Evolutionary conservation across 37 sponge, comb jelly and placozoan genomes (phyloP).

Genomic region (Spongia lamella): DNA sequence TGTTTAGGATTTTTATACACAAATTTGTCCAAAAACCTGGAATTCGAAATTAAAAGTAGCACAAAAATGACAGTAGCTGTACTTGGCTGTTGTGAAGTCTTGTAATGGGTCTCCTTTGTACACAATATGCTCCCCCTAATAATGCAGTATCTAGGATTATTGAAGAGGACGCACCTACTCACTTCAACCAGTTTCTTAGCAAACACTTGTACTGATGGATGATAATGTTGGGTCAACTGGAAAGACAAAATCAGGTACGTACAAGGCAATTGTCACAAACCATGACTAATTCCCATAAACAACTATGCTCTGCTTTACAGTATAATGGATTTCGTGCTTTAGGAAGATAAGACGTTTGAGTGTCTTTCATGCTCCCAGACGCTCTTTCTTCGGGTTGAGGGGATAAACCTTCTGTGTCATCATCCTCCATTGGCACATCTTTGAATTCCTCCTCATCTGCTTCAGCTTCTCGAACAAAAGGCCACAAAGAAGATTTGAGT

Average conservation of each 20-base stretch:
- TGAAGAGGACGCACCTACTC: neutral
- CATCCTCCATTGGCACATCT: conserved; percentile 41
- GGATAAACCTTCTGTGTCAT: neutral
- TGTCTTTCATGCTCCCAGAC: neutral
- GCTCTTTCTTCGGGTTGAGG: neutral
- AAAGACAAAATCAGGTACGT: neutral
- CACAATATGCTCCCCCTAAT: conserved; percentile 58
- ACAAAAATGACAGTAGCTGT: neutral
- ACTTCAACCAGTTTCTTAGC: conserved; percentile 60
- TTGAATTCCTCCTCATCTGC: conserved; percentile 73
- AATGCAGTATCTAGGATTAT: neutral
- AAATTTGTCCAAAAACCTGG: conserved; percentile 91
- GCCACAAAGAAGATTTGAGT: conserved; percentile 53
- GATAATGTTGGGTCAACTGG: conserved; percentile 76
- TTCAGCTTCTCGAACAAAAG: conserved; percentile 68
- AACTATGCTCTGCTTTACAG: conserved; percentile 71
- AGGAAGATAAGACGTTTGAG: conserved; percentile 21
- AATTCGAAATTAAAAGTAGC: neutral
- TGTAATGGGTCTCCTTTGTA: conserved; percentile 90
- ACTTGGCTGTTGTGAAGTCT: conserved; percentile 87
- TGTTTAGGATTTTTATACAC: conserved; percentile 96
- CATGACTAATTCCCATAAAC: conserved; percentile 81
- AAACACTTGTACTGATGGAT: conserved; percentile 86
- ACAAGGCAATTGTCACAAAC: conserved; percentile 21
- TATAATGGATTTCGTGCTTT: conserved; percentile 72